These are phyloP conservation scores for Gavia stellata DNA, from an alignment of 2,113 vertebrate genomes.

Conservation along the genomic window DNA sequence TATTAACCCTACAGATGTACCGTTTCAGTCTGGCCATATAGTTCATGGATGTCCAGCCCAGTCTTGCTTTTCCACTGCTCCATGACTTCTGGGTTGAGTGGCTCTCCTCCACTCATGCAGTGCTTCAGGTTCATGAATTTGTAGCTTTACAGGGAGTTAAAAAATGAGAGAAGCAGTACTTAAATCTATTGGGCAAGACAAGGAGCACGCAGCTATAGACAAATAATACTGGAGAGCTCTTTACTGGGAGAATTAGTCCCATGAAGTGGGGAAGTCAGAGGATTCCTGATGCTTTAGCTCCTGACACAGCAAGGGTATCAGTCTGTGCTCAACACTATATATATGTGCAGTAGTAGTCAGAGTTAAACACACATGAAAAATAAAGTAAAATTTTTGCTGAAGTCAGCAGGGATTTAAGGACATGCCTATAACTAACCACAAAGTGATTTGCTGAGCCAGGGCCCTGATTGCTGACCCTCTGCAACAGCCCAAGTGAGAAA, in stretches of 20 bases:
- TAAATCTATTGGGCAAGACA: background rate
- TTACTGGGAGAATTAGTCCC: background rate
- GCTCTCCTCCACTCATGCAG: slow-evolving; percentile 72
- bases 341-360: background rate
- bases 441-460: background rate
- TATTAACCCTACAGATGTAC: slow-evolving; percentile 31
- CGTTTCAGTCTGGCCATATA: slow-evolving; percentile 82
- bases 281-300: background rate
- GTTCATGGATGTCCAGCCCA: slow-evolving; percentile 68
- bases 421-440: background rate
- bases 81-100: slow-evolving; percentile 74
- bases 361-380: background rate
- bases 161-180: background rate
- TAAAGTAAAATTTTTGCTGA: background rate
- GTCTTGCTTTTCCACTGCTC: slow-evolving; percentile 74
- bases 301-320: background rate
- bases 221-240: background rate
- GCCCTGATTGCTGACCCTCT: background rate
- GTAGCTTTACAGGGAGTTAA: slow-evolving; percentile 34
- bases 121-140: slow-evolving; percentile 68
- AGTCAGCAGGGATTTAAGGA: background rate
- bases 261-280: background rate
- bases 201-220: background rate
- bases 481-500: background rate
- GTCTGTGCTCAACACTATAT: background rate